Evolutionary conservation across 1,140 invertebrate species (phyloP), one percentile per base, ranked within the genome.

Genomic region (Phthorimaea operculella): DNA sequence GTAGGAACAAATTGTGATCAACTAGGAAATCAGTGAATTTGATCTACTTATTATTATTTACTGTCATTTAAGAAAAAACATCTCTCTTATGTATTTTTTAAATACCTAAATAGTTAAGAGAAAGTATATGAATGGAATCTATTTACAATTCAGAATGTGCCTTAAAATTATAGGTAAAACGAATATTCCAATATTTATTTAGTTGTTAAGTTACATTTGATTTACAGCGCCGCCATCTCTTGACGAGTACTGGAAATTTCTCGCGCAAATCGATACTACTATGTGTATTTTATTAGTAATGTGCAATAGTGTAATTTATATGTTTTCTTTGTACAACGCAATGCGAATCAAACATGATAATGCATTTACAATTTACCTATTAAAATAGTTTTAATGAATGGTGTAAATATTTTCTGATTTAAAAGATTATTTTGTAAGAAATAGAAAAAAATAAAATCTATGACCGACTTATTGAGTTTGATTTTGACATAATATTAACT

Each of bases 351-450:
- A 74, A 63, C 58, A 56, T 57, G 63, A 69, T 63, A 68, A 67
- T 76, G 78, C 76, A 78, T 81, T 81, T 79, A 33, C 44, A 17
- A 8, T 47, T 28, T 28, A 50, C n/a, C n/a, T n/a, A 50, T 11
- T 50, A 59, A 57, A 52, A 57, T 53, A 63, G 21, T 52, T 16
- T 34, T 6, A 59, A 62, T 65, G 51, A 57, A 11, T 59, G 61
- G 68, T 79, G 73, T 79, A 78, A 78, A 79, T 78, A 81, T 74
- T 72, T 63, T 62, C 39, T 21, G 42, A 54, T 50, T n/a, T 48
- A 56, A 58, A 51, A 57, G 51, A 60, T 62, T 52, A 68, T 63
- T 69, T 65, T 63, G 21, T 28, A 28, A 57, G 53, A 42, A 42
- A 42, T 28, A 39, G 36, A 49, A 28, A 51, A 69, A 63, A 74